phyloP scores from a whole-genome alignment of 2,113 vertebrate genomes.

The Anarhynchus alexandrinus region DNA sequence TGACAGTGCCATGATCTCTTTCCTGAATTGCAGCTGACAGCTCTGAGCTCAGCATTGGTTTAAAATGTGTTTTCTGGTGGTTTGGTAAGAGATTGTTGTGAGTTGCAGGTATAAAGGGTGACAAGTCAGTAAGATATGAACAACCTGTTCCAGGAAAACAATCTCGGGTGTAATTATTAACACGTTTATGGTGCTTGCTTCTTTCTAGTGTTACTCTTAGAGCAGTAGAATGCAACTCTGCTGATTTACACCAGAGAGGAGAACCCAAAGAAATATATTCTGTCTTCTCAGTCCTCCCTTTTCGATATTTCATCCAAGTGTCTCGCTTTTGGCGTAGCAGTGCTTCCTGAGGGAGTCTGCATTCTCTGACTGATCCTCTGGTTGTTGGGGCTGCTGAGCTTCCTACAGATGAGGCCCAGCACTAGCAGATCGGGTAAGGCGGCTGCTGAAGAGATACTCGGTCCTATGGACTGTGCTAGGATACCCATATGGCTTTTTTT shows the following conservation, averaged over 20 bases:
- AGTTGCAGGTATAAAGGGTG: not conserved
- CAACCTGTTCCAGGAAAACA: not conserved
- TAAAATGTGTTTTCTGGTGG: not conserved
- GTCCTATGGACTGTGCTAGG: not conserved
- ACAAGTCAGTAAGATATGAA: not conserved
- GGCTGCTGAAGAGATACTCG: not conserved
- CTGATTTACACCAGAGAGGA: not conserved
- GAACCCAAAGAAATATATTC: not conserved
- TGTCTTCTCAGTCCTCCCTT: not conserved
- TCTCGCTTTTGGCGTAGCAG: fast-evolving
- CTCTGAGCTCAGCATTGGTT: not conserved
- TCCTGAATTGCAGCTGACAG: not conserved
- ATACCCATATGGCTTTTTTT: not conserved
- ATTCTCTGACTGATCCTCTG: not conserved
- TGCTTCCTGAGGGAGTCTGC: not conserved
- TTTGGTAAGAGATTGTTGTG: not conserved
- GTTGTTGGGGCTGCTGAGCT: not conserved
- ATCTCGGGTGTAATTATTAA: not conserved
- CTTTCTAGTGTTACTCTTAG: not conserved
- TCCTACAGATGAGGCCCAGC: not conserved
- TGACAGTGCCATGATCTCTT: not conserved
- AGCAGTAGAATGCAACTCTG: not conserved
- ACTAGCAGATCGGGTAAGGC: not conserved
- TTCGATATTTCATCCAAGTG: not conserved
- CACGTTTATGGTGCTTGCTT: not conserved